Base-by-base conservation (phyloP, 92 coral and sea anemone species). In the Zoanthus solanderi region DNA sequence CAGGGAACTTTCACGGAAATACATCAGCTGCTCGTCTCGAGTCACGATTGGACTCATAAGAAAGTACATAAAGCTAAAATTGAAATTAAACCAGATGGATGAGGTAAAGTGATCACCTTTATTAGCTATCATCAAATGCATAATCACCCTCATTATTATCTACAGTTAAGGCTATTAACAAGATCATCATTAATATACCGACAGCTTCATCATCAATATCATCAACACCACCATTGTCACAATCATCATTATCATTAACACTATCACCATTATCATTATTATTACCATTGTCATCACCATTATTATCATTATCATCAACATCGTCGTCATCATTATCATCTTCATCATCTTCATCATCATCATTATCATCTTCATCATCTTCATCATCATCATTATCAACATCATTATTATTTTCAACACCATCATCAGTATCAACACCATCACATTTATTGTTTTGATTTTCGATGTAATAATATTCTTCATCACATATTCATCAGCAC, bases 21-120 rank as follows among this genome's bases (percentile, higher is more conserved):
- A 95, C 89, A 96, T 96, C 72, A 92, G 96, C 84, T 95, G 98
- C 80, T 96, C 99, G 28, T 95, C 98, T 31, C 92, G 98, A 75
- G 89, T 96, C 88, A 96, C 99, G 17, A 96, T 96, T 68, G 99
- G 93, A 65, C 99, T 95, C 69, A 94, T 96, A 74, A 95, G 95
- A 86, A 96, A 96, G 87, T 96, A 90, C 88, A 91, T 96, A 54
- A 95, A 95, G 84, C 76, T 96, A 65, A 96, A 96, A 87, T 88
- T 96, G 11, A 84, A 91, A 81, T 94, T 96, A 71, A 87, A 82
- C 56, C 92, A 94, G 48, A 92, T 94, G 46, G 98, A 95, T 67
- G 96, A 95, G 94, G 98, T 91, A 69, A 16, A 79, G 47, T 9
- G n/a, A 7, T 7, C 61, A 6, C 2, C 4, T 31, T 29, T 29